Conservation (phyloP, 2,888 invertebrate species). For the Idaea dimidiata region DNA sequence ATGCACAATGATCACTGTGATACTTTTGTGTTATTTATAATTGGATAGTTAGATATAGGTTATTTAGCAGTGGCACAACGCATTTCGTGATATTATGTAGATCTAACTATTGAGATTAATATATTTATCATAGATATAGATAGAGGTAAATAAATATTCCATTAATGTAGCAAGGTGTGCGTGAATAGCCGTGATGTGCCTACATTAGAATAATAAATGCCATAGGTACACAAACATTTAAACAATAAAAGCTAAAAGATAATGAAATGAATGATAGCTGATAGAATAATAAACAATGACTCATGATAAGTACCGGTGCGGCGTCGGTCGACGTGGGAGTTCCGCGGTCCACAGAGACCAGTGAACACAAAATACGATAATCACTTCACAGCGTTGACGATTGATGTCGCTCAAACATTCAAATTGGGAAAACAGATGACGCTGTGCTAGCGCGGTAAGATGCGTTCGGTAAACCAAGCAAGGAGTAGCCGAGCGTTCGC, state of each 20-base stretch:
- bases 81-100: not conserved
- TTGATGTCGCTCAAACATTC: constrained; percentile 59
- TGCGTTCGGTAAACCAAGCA: constrained; percentile 68
- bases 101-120: too few species aligned
- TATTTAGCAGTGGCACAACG: not conserved
- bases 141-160: not conserved
- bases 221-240: constrained; percentile 31
- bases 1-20: constrained; percentile 40
- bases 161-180: not conserved
- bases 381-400: constrained; percentile 62
- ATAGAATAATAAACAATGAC: constrained; percentile 58
- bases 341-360: constrained; percentile 62
- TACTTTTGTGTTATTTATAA: constrained; percentile 13
- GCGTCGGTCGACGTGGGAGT: constrained; percentile 40
- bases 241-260: constrained; percentile 48
- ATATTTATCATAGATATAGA: too few species aligned
- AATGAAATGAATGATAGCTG: constrained; percentile 21
- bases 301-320: constrained; percentile 63
- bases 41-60: not conserved
- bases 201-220: constrained; percentile 24
- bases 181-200: not conserved
- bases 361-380: constrained; percentile 74
- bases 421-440: constrained; percentile 60
- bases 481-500: constrained; percentile 67
- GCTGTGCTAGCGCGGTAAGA: constrained; percentile 60